Evolutionary conservation across 1,140 invertebrate genomes (phyloP).

Genomic region (Megathymus violae): DNA sequence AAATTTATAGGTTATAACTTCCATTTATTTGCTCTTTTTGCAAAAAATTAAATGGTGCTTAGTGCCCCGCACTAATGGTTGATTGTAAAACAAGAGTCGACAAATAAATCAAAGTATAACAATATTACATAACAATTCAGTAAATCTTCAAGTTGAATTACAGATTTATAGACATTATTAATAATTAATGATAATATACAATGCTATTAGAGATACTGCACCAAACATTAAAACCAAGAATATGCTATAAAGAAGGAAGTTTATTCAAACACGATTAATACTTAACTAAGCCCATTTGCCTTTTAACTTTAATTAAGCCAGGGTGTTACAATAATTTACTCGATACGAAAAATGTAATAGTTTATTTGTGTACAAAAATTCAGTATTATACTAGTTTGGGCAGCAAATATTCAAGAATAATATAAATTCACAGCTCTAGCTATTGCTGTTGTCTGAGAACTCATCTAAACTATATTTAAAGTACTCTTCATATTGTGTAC

Average conservation of each 20-base stretch:
- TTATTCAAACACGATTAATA: slow-evolving; percentile 69
- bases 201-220: slow-evolving; percentile 82
- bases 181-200: slow-evolving; percentile 77
- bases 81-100: slow-evolving; percentile 22
- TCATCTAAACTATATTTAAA: slow-evolving; percentile 4
- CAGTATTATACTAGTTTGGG: slow-evolving; percentile 67
- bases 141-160: slow-evolving; percentile 56
- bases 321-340: slow-evolving; percentile 47
- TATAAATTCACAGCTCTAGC: slow-evolving; percentile 28
- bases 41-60: background rate
- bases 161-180: slow-evolving; percentile 65
- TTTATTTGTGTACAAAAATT: slow-evolving; percentile 32
- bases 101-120: slow-evolving; percentile 56
- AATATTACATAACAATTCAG: slow-evolving; percentile 52
- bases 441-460: slow-evolving; percentile 29
- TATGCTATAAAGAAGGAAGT: slow-evolving; percentile 73
- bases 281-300: slow-evolving; percentile 77
- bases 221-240: slow-evolving; percentile 80
- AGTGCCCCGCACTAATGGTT: background rate
- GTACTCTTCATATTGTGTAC: slow-evolving; percentile 7
- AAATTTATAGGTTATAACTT: slow-evolving; percentile 51
- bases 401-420: slow-evolving; percentile 56
- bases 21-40: slow-evolving; percentile 20
- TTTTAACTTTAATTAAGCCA: slow-evolving; percentile 65
- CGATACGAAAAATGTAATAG: slow-evolving; percentile 49